These are phyloP conservation scores for Alexandromys fortis DNA, from an alignment of 2,113 vertebrate species.

Conservation along the genomic window DNA sequence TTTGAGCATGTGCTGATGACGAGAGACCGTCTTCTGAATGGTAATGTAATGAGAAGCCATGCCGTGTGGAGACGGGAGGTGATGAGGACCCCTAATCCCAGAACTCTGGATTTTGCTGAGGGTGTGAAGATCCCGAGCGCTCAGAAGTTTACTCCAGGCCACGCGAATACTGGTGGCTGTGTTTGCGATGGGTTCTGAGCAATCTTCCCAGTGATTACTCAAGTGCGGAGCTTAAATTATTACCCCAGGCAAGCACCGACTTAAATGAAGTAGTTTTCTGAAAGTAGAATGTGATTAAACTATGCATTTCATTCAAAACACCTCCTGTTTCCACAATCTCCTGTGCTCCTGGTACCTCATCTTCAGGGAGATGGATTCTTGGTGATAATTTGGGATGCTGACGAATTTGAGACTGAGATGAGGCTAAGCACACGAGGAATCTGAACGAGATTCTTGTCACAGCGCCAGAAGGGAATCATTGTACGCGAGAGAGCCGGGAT, in stretches of 20 bases:
- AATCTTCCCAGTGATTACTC: slow-evolving; percentile 78
- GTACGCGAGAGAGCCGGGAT: background rate
- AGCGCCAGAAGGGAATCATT: background rate
- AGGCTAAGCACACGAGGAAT: slow-evolving; percentile 40
- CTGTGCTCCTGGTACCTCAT: slow-evolving; percentile 67
- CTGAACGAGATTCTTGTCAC: slow-evolving; percentile 58
- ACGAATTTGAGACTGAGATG: slow-evolving; percentile 66
- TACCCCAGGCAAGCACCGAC: slow-evolving; percentile 76
- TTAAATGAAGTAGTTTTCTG: slow-evolving; percentile 81
- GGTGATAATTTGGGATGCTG: slow-evolving; percentile 75
- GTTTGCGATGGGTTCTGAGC: slow-evolving; percentile 66
- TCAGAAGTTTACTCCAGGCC: slow-evolving; percentile 62
- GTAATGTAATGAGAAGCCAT: slow-evolving; percentile 9
- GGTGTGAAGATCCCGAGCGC: slow-evolving; percentile 47
- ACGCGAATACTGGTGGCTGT: slow-evolving; percentile 55
- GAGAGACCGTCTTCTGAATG: slow-evolving; percentile 3
- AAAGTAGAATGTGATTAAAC: slow-evolving; percentile 82
- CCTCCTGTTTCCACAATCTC: slow-evolving; percentile 74
- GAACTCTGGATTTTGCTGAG: slow-evolving; percentile 61
- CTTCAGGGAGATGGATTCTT: slow-evolving; percentile 72
- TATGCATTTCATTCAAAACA: slow-evolving; percentile 79
- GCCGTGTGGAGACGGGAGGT: background rate
- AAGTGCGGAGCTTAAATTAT: slow-evolving; percentile 79
- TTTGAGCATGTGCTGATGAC: slow-evolving; percentile 1
- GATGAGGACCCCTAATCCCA: background rate